phyloP scores from a whole-genome alignment of 2,888 invertebrate genomes.

The Temnothorax unifasciatus region DNA sequence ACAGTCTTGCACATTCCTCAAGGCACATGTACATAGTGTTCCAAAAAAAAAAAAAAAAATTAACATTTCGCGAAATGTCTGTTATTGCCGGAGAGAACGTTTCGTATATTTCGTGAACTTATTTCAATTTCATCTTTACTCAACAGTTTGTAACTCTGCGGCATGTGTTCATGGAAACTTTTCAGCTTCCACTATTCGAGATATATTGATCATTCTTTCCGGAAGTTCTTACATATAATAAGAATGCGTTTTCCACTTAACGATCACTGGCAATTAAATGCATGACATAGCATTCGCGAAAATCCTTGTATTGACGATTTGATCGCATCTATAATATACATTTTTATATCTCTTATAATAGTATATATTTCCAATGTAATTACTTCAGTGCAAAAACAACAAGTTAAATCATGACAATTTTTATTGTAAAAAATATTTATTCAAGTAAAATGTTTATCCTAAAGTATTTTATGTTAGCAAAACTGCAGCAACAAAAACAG shows the following conservation, averaged over 20 bases:
- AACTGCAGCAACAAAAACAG: not conserved
- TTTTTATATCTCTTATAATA: not conserved
- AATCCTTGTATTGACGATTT: not conserved
- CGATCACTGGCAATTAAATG: not conserved
- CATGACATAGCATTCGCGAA: not conserved
- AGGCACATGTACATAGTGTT: not conserved
- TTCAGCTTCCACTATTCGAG: not conserved
- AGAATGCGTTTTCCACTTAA: constrained; percentile 3
- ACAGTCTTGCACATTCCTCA: not conserved
- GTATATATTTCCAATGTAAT: not conserved
- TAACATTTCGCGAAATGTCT: constrained; percentile 12
- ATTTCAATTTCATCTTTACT: constrained; percentile 16
- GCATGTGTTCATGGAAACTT: not conserved
- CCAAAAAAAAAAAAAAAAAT: not conserved
- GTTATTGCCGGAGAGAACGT: not conserved
- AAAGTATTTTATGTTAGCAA: not conserved
- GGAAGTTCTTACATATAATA: not conserved
- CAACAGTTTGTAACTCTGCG: constrained; percentile 6
- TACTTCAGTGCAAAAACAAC: not conserved
- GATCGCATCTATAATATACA: not conserved
- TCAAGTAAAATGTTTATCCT: not conserved
- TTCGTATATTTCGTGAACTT: constrained; percentile 6
- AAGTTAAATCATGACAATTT: not conserved
- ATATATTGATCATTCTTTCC: constrained; percentile 9
- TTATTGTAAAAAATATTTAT: not conserved